Conservation (phyloP, 2,113 vertebrate genomes). For the Suncus etruscus region DNA sequence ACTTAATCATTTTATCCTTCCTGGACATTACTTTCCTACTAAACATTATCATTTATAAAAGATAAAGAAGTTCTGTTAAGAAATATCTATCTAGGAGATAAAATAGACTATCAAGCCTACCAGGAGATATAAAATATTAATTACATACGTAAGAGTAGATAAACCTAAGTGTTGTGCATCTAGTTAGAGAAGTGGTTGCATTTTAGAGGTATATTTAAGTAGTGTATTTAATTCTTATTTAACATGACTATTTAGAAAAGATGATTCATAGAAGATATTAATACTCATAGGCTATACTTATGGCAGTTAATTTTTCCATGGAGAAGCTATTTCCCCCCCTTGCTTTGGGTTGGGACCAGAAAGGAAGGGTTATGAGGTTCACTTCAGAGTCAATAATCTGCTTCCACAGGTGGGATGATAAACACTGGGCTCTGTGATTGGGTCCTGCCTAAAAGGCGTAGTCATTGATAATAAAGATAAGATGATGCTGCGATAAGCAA, state of each 20-base stretch:
- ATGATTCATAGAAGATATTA: background rate
- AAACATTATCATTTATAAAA: background rate
- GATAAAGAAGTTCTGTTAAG: background rate
- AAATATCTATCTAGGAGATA: background rate
- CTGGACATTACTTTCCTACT: slow-evolving; percentile 36
- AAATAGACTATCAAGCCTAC: background rate
- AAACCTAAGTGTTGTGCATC: background rate
- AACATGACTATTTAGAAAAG: background rate
- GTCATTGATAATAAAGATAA: slow-evolving; percentile 91
- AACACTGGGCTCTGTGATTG: slow-evolving; percentile 83
- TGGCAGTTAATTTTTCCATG: background rate
- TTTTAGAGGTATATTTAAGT: background rate
- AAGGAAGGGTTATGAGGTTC: slow-evolving; percentile 80
- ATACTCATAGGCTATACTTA: background rate
- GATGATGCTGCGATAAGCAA: slow-evolving; percentile 89
- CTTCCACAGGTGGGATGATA: slow-evolving; percentile 85
- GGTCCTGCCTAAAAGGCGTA: slow-evolving; percentile 82
- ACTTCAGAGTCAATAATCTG: slow-evolving; percentile 84
- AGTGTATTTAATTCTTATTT: background rate
- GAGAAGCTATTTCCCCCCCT: slow-evolving; percentile 25
- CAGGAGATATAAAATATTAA: background rate
- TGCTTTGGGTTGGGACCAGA: slow-evolving; percentile 62
- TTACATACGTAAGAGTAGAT: background rate
- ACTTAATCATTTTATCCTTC: background rate
- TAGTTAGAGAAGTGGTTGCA: background rate